These are phyloP conservation scores for Bradypodion pumilum DNA, from an alignment of 2,797 vertebrate genomes.

Conservation along the genomic window DNA sequence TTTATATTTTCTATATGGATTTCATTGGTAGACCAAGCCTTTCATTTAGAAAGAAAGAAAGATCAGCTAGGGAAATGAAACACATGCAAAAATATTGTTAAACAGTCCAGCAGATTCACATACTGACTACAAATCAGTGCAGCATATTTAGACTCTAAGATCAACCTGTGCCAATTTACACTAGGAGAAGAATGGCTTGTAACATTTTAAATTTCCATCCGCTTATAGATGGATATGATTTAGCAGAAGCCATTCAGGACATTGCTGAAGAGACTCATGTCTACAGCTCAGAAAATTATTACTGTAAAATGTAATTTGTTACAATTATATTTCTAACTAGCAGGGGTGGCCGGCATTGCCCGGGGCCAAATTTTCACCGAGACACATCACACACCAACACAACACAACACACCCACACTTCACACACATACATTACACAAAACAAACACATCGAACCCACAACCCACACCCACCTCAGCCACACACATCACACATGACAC, in stretches of 20 bases:
- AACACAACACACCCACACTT: too few relatives aligned
- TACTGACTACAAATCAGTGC: conserved; percentile 7
- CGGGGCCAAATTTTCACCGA: too few relatives aligned
- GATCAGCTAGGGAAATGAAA: conserved; percentile 23
- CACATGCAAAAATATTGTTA: background rate
- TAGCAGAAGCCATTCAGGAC: background rate
- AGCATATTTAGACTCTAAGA: background rate
- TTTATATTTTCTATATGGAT: conserved; percentile 19
- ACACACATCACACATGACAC: too few relatives aligned
- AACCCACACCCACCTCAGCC: too few relatives aligned
- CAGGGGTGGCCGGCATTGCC: too few relatives aligned
- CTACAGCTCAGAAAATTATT: background rate
- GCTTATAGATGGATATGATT: background rate
- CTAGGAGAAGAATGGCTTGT: background rate
- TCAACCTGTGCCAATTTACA: background rate
- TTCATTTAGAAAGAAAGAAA: background rate
- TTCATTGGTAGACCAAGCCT: background rate
- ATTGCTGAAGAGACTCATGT: background rate
- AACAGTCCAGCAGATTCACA: background rate
- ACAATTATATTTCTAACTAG: background rate
- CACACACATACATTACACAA: too few relatives aligned
- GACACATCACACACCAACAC: too few relatives aligned
- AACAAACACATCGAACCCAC: too few relatives aligned
- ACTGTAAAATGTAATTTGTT: background rate
- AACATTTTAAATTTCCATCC: background rate